These are phyloP conservation scores for Parazoanthus atlanticus DNA, from an alignment of 92 coral and sea anemone genomes.

Conservation along the genomic window DNA sequence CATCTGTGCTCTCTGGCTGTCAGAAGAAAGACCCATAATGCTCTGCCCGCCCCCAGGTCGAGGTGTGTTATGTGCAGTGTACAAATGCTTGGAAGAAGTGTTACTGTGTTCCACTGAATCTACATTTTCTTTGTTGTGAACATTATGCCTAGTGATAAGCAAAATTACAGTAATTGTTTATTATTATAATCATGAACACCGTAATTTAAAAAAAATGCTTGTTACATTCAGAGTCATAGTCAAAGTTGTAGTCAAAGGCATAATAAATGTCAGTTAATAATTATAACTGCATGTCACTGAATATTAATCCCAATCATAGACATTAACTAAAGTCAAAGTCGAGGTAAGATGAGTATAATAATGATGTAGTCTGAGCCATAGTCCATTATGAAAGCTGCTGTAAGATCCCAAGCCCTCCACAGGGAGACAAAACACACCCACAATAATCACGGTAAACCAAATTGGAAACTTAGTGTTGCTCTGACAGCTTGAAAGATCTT, in stretches of 20 bases:
- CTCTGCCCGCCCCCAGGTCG: constrained; percentile 1
- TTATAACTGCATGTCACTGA: neutral
- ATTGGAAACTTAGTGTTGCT: neutral
- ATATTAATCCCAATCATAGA: too few relatives aligned
- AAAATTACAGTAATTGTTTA: neutral
- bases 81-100: neutral
- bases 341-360: too few relatives aligned
- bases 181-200: neutral
- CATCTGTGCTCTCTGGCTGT: neutral
- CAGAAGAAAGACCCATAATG: neutral
- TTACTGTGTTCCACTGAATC: neutral
- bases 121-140: neutral
- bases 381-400: neutral
- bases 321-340: neutral
- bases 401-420: too few relatives aligned
- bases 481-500: neutral
- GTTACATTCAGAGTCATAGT: neutral
- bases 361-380: neutral
- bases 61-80: neutral
- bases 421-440: too few relatives aligned
- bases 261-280: neutral
- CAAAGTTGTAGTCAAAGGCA: neutral
- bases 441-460: too few relatives aligned
- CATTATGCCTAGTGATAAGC: neutral
- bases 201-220: too few relatives aligned